Base-by-base conservation (phyloP, 2,113 vertebrate species). In the Tachuris rubrigastra region DNA sequence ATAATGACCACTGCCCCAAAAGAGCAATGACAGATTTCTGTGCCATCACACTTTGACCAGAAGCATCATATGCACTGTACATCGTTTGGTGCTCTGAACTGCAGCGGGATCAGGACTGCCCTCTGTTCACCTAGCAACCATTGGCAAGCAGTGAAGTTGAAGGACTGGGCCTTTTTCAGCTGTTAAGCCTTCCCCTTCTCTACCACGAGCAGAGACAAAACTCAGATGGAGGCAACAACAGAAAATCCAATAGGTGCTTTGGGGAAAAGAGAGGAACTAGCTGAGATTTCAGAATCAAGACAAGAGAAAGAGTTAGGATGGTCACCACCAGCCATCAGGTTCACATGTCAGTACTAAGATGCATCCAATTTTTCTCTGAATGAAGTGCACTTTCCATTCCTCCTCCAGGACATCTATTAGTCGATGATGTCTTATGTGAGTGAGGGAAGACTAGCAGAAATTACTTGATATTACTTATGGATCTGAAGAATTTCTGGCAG, bases 51-150 rank as follows among this genome's bases (percentile, higher is more conserved):
- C 24, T 74, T 89, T 46, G 33, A 44, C 52, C 39, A 74, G 75
- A 76, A 69, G 37, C 59, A 19, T 41, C 7, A 3, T 0, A 0
- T 5, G 11, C 35, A 16, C 25, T 31, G 31, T 24, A 30, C 27
- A 11, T 25, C 1, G 0, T 31, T 7, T n/a, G 53, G 35, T 79
- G 52, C 56, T 93, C 60, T 37, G 12, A 62, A 25, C 0, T 2
- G 39, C 47, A 81, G 42, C 60, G 72, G 33, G 35, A 67, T 49
- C n/a, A 55, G 68, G 25, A 47, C 62, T 30, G 65, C 14, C 59
- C 53, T 47, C 33, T 89, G 39, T 6, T 76, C 58, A 76, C 10
- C 30, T 44, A 35, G 53, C 8, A 93, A 49, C 11, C 16, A 37
- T 18, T 62, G n/a, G 47, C 28, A 85, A 82, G 56, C 20, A 63